Base-by-base conservation (phyloP, 1,140 invertebrate species). In the Pogonomyrmex californicus region DNA sequence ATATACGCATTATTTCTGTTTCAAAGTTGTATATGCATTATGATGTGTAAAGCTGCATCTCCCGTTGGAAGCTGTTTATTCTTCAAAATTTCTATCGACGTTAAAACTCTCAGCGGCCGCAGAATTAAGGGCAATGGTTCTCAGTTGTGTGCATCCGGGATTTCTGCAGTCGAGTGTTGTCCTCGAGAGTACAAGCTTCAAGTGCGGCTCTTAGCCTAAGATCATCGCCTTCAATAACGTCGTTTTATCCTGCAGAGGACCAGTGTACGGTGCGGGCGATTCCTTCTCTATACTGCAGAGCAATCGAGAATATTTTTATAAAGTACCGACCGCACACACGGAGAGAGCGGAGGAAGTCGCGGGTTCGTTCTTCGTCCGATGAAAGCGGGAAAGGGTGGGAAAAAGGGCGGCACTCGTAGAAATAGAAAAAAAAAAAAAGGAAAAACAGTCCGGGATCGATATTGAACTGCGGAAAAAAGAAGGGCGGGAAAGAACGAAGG, bases 351-450 rank as follows among this genome's bases (percentile, higher is more conserved):
- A 62, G 79, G 79, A 83, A 83, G 79, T 83, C 79, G 79, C 79
- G 79, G 79, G 79, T 83, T 83, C 79, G 79, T 83, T 83, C 79
- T 70, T 90, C 78, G 86, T 90, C 87, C 79, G 89, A 90, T 90
- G 89, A 90, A 90, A 90, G 89, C 88, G 89, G 88, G 88, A 90
- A 87, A 90, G 89, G 89, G 89, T 89, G 88, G 87, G 89, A 86
- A 90, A 90, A 90, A 90, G 89, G 89, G 89, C 88, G 89, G 89
- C 75, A 90, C 89, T 90, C 88, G 89, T 83, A 89, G 89, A 87
- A 90, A 90, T 87, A 90, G 73, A 78, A 90, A 88, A 86, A 23
- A 23, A 23, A 23, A 89, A 90, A 90, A 90, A 85, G 86, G 87
- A 86, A 90, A 85, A 90, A 78, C 78, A 79, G 85, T 81, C 86